Conservation (phyloP, 2,888 invertebrate species). For the Rotaria sp. region DNA sequence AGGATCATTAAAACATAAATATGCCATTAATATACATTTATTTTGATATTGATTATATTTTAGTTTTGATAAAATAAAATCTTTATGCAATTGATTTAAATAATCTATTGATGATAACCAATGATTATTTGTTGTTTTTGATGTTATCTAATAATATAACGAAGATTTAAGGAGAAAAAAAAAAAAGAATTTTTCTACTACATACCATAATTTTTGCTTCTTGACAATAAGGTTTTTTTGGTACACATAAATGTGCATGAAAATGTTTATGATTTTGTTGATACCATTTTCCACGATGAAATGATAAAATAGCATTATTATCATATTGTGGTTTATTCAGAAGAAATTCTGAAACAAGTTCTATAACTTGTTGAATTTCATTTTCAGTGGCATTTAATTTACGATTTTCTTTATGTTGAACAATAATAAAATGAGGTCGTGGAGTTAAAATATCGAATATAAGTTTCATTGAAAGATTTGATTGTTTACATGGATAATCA, state of each 20-base stretch:
- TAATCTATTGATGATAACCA: background rate
- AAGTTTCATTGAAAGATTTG: background rate
- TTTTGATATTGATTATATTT: background rate
- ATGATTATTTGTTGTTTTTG: background rate
- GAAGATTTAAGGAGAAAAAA: background rate
- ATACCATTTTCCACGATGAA: conserved; percentile 22
- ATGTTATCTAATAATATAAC: background rate
- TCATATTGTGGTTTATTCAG: background rate
- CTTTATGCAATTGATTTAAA: background rate
- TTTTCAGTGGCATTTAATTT: background rate
- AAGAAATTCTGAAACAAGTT: background rate
- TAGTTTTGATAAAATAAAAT: background rate
- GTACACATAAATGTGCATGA: conserved; percentile 21
- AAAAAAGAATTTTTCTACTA: no score
- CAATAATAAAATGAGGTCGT: background rate
- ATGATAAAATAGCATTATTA: background rate
- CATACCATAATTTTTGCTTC: background rate
- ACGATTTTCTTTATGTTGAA: background rate
- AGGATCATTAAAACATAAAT: background rate
- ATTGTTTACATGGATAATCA: background rate
- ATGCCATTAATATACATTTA: background rate
- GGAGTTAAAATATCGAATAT: background rate
- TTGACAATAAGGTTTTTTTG: background rate
- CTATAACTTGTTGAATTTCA: background rate
- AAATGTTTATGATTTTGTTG: background rate